Evolutionary conservation across 1,140 invertebrate species (phyloP), one percentile per base, ranked within the genome.

Genomic region (Pteromalus puparum): DNA sequence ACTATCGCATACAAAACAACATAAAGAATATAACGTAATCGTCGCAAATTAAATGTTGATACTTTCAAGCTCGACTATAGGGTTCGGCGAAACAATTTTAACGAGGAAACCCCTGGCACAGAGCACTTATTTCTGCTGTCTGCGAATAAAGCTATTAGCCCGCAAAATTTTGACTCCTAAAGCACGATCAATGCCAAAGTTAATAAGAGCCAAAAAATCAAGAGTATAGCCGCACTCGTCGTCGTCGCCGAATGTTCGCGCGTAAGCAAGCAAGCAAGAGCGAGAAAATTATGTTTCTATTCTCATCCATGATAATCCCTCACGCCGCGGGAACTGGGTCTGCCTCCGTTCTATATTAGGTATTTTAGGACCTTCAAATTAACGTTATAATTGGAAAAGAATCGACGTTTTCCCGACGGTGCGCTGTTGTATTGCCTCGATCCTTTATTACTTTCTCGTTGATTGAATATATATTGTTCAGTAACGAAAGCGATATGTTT

Each of bases 171-270:
- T 38, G 28, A n/a, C 21, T 74, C 1, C 21, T 24, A 34, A 82
- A 75, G 61, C 4, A 30, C 53, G 48, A 75, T 24, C 28, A 65
- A 38, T 82, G 70, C 68, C 46, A 82, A 65, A 75, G 28, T 75
- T 82, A 73, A 42, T 34, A 61, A 48, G 7, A 82, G 81, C 30
- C 70, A 82, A 75, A 74, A 74, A 74, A 53, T 74, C 34, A 26
- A 15, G 72, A n/a, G 34, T 30, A 18, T 53, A 61, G 28, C 67
- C 67, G 67, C 24, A 5, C 30, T 0, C 30, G 3, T 5, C 0
- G n/a, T n/a, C 67, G 24, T 75, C 13, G 24, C n/a, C 53, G 72
- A 81, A 73, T 74, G 26, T 81, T 81, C 48, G 48, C 18, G 48
- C 15, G 46, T 21, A n/a, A n/a, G 42, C 42, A 21, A 24, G 46